These are phyloP conservation scores for Gadus chalcogrammus DNA, from an alignment of 2,113 vertebrate species.

Conservation along the genomic window DNA sequence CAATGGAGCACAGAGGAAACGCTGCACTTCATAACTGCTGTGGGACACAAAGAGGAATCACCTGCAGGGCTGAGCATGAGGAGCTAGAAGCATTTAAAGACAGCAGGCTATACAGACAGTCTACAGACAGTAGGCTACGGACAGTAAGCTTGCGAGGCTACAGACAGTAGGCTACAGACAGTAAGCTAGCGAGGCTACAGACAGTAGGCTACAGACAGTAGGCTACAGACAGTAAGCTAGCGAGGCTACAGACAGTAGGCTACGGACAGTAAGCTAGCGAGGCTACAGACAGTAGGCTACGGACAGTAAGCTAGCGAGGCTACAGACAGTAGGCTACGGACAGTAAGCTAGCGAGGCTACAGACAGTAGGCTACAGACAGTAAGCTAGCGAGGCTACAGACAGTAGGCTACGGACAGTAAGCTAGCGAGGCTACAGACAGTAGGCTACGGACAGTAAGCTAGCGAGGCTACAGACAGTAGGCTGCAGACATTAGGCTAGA, in stretches of 20 bases:
- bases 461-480: too few species aligned
- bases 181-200: neutral
- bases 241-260: neutral
- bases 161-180: too few species aligned
- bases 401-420: neutral
- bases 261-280: too few species aligned
- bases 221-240: neutral
- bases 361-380: neutral
- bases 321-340: neutral
- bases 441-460: too few species aligned
- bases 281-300: neutral
- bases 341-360: too few species aligned
- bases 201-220: neutral
- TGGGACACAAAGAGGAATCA: constrained; percentile 37
- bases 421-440: neutral
- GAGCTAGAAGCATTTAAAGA: neutral
- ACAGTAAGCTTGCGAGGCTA: neutral
- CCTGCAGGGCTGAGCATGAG: constrained; percentile 34
- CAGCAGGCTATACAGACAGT: neutral
- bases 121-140: neutral
- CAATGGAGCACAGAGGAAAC: constrained; percentile 42
- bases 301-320: too few species aligned
- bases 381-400: neutral
- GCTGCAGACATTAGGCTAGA: too few species aligned
- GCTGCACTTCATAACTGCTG: neutral